Conservation (phyloP, 1,140 invertebrate genomes). For the Diuraphis noxia region DNA sequence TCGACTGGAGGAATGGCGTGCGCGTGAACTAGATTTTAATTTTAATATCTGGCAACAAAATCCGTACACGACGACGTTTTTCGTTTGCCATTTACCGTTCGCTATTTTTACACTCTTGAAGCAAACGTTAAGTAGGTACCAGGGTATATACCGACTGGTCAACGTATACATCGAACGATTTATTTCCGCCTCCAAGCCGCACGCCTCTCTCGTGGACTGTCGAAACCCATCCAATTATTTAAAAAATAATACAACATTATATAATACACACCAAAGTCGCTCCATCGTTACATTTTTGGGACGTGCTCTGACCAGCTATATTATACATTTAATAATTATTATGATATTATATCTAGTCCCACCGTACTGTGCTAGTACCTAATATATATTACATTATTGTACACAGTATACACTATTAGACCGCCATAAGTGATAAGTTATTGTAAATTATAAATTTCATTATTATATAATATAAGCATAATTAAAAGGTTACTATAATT, state of each 20-base stretch:
- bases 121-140: background rate
- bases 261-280: background rate
- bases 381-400: background rate
- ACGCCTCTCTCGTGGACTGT: background rate
- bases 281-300: background rate
- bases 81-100: constrained; percentile 41
- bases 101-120: constrained; percentile 41
- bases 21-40: constrained; percentile 49
- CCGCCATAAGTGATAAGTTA: background rate
- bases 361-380: background rate
- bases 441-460: constrained; percentile 1
- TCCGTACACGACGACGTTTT: constrained; percentile 13
- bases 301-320: background rate
- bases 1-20: constrained; percentile 18
- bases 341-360: background rate
- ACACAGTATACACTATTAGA: background rate
- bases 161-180: background rate
- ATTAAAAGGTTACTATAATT: background rate
- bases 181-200: background rate
- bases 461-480: background rate
- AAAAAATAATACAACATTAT: background rate
- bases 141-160: background rate
- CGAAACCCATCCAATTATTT: background rate
- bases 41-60: constrained; percentile 53
- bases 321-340: background rate